A percentile compares a stretch with the other conserved stretches of the same genome.
Conservation (phyloP, 2,113 vertebrate genomes). For the Saimiri boliviensis region DNA sequence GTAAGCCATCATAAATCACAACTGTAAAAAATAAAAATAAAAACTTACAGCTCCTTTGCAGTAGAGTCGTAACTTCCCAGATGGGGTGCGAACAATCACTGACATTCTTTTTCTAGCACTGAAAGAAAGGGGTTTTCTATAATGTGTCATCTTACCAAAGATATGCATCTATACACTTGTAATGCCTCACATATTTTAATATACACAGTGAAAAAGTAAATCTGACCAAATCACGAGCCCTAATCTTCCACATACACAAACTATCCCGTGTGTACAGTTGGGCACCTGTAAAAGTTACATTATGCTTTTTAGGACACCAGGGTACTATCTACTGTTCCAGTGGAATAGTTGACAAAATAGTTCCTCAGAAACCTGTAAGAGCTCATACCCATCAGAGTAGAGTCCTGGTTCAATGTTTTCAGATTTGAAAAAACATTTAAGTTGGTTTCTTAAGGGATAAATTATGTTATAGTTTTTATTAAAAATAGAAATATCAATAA, state of each 20-base stretch:
- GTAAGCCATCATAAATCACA: constrained; percentile 64
- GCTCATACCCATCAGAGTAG: background rate
- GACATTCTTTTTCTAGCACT: constrained; percentile 98
- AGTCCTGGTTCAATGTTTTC: background rate
- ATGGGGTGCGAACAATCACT: constrained; percentile 97
- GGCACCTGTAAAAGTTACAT: background rate
- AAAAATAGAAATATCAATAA: constrained; percentile 1
- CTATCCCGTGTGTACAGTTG: background rate
- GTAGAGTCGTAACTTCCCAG: constrained; percentile 97
- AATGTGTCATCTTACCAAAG: background rate
- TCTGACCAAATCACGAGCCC: background rate
- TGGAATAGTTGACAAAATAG: constrained; percentile 8
- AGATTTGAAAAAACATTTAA: background rate
- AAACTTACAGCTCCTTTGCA: constrained; percentile 99
- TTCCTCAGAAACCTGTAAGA: background rate
- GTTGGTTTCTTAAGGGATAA: background rate
- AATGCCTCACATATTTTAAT: constrained; percentile 45
- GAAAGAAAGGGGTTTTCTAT: constrained; percentile 75
- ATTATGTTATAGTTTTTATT: background rate
- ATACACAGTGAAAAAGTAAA: constrained; percentile 51
- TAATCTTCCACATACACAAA: background rate
- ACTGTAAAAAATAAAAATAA: constrained; percentile 59
- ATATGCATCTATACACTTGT: background rate
- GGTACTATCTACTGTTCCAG: background rate
- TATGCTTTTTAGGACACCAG: background rate